Percentiles rank a stretch among this genome's conserved stretches.
phyloP scores from a whole-genome alignment of 2,797 vertebrate species.

The Mionectes olivaceus region DNA sequence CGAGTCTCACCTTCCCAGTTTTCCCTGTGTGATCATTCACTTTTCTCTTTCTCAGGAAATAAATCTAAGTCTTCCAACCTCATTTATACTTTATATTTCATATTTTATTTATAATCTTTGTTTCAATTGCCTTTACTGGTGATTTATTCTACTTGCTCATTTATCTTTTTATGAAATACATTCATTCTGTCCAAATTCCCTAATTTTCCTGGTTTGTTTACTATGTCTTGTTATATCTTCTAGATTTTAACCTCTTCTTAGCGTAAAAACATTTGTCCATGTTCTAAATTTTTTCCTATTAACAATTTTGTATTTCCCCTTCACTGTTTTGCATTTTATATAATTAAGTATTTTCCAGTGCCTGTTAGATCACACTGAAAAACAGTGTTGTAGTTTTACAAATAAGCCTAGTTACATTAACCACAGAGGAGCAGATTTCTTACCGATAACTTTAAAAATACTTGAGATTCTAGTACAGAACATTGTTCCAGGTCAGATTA shows the following conservation, averaged over 20 bases:
- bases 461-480: background rate
- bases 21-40: background rate
- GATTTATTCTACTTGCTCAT: conserved; percentile 52
- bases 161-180: conserved; percentile 31
- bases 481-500: background rate
- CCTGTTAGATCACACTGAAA: background rate
- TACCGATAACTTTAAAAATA: background rate
- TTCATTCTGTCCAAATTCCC: background rate
- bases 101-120: conserved; percentile 67
- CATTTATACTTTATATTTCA: conserved; percentile 70
- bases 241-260: background rate
- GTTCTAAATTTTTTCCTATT: background rate
- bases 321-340: background rate
- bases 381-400: background rate
- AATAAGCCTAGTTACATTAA: background rate
- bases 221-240: background rate
- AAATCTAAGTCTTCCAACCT: conserved; percentile 55
- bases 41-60: conserved; percentile 40
- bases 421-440: background rate
- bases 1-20: conserved; percentile 27
- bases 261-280: rapidly evolving
- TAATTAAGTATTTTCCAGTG: background rate
- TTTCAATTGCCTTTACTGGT: conserved; percentile 59
- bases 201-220: conserved; percentile 18
- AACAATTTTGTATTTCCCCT: background rate